Base-by-base conservation (phyloP, 2,888 invertebrate genomes). In the Flexamia atlantica region DNA sequence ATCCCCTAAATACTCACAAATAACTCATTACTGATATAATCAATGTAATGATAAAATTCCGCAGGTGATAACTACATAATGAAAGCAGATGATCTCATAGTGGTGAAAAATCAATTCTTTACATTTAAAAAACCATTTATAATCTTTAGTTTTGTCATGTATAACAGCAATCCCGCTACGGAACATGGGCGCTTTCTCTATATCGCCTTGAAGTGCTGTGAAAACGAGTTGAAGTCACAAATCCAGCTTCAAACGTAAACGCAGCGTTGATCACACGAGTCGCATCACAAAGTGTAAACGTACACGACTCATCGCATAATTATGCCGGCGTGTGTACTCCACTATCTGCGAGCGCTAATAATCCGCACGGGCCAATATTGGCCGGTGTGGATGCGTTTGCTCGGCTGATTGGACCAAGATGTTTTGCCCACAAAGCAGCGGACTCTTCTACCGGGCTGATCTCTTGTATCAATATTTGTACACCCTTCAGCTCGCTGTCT, bases 371-470 rank as follows among this genome's bases (percentile, higher is more conserved):
- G 64, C 64, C 64, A 64, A 64, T 64, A 64, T 64, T 64, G 17
- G 64, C 28, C 10, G 4, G 64, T 5, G 20, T 23, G 14, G 64
- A 64, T 64, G 30, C 28, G 64, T 64, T 64, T 64, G 28, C 64
- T 17, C 30, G 64, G 64, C 17, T 64, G 64, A 64, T 64, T 64
- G 64, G 57, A 64, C 28, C 57, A 64, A 64, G 64, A 64, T 64
- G 14, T 64, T 20, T 64, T 64, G 28, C 28, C 57, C 64, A 64
- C 64, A 64, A 20, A 64, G 64, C 5, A 28, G 46, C 2, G 14
- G 7, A 9, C 46, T 46, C 12, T 12, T 46, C 4, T 17, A 4
- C 7, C 4, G 17, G 46, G 46, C 46, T 17, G 46, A 46, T 46
- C 46, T 46, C 46, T 10, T 46, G 46, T 46, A 9, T 14, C 7